Conservation (phyloP, 2,113 vertebrate genomes). For the Sorex fumeus region DNA sequence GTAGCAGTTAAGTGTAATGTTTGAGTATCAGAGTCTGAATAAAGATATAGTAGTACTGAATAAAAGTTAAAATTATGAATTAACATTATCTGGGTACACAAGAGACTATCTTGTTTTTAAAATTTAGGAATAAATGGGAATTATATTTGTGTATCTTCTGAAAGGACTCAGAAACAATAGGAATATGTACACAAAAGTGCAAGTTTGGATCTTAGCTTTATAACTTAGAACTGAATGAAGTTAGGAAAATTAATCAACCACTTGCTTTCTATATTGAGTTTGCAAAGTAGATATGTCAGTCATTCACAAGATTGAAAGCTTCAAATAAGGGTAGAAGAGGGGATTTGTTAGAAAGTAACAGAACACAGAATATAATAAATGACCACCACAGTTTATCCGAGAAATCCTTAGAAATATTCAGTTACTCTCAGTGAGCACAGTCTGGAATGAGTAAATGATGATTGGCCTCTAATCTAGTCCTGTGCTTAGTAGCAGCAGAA, state of each 20-base stretch:
- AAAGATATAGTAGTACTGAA: background rate
- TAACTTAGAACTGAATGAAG: background rate
- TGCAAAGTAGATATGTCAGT: slow-evolving; percentile 1
- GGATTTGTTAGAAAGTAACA: background rate
- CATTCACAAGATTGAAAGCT: background rate
- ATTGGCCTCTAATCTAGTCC: background rate
- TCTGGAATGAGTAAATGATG: background rate
- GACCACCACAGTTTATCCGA: background rate
- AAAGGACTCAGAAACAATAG: background rate
- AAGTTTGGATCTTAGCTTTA: background rate
- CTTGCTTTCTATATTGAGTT: background rate
- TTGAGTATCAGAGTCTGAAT: background rate
- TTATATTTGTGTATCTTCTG: background rate
- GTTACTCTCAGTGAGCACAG: background rate
- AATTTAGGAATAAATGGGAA: background rate
- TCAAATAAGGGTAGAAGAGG: background rate
- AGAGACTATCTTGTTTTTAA: background rate
- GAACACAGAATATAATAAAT: background rate
- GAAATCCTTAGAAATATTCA: background rate
- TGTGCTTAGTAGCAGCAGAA: background rate
- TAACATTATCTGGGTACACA: background rate
- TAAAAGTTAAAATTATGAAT: background rate
- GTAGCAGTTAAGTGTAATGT: background rate
- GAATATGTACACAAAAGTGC: background rate
- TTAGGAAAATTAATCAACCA: background rate